Percentiles rank a stretch among this genome's conserved stretches.
Evolutionary conservation across 92 coral and sea anemone species (phyloP).

Genomic region (Pocillopora grandis): DNA sequence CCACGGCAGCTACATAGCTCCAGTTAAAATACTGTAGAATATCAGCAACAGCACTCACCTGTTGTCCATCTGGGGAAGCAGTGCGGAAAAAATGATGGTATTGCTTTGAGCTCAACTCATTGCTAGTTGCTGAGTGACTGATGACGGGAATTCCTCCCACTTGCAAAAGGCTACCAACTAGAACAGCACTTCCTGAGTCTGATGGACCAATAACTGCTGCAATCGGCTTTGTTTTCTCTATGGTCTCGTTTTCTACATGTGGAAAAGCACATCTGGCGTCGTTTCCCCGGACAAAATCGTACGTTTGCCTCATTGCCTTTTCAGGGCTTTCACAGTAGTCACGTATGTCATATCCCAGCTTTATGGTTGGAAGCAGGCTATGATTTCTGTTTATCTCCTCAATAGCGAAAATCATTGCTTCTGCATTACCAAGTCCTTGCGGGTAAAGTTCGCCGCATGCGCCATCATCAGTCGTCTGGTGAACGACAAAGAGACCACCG

Average conservation of each 20-base stretch:
- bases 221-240: constrained; percentile 25
- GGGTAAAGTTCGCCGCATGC: constrained; percentile 59
- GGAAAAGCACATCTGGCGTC: neutral
- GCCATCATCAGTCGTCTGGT: constrained; percentile 43
- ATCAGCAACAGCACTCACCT: constrained; percentile 75
- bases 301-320: constrained; percentile 60
- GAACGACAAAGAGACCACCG: constrained; percentile 60
- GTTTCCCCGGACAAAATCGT: constrained; percentile 56
- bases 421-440: constrained; percentile 69
- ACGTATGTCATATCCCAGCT: constrained; percentile 62
- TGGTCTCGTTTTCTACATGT: neutral
- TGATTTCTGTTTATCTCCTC: constrained; percentile 54
- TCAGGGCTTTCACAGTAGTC: constrained; percentile 72
- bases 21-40: constrained; percentile 69
- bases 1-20: constrained; percentile 73
- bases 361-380: constrained; percentile 43
- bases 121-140: constrained; percentile 75
- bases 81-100: constrained; percentile 68
- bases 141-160: constrained; percentile 70
- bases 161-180: constrained; percentile 71
- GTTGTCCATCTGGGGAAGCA: constrained; percentile 78
- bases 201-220: constrained; percentile 71
- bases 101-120: constrained; percentile 65
- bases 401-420: constrained; percentile 63
- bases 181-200: constrained; percentile 70